Percentiles rank a stretch among this genome's conserved stretches.
phyloP scores from a whole-genome alignment of 2,888 invertebrate species.

The Gastracanthus pulcherrimus region DNA sequence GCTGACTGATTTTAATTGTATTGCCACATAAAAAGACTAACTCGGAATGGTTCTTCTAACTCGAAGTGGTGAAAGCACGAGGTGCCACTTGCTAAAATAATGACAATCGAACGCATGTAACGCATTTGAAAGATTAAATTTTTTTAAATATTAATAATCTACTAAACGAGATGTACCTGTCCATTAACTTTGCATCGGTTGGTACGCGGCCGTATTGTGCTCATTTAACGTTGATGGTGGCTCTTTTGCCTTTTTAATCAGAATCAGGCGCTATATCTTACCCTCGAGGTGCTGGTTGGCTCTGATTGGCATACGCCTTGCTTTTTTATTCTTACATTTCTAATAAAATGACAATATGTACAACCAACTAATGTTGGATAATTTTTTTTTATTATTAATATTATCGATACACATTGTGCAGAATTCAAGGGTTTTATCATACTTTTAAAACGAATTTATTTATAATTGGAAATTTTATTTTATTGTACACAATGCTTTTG shows the following conservation, averaged over 20 bases:
- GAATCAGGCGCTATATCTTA: constrained; percentile 66
- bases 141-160: constrained; percentile 39
- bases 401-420: constrained; percentile 30
- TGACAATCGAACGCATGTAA: constrained; percentile 74
- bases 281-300: constrained; percentile 70
- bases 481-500: not conserved
- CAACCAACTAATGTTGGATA: constrained; percentile 44
- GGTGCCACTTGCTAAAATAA: constrained; percentile 68
- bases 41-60: constrained; percentile 74
- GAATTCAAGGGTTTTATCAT: constrained; percentile 30
- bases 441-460: not conserved
- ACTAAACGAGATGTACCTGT: constrained; percentile 67
- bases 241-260: constrained; percentile 59
- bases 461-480: not conserved
- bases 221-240: constrained; percentile 63
- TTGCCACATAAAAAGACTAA: constrained; percentile 65
- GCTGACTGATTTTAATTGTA: constrained; percentile 51
- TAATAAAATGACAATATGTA: constrained; percentile 53
- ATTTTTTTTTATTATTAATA: too few relatives aligned
- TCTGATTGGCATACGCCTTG: constrained; percentile 70
- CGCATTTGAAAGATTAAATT: constrained; percentile 53
- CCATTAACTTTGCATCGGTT: constrained; percentile 67
- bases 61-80: constrained; percentile 70
- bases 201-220: constrained; percentile 64
- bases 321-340: constrained; percentile 64